These are phyloP conservation scores for Ornithoptera alexandrae DNA, from an alignment of 2,888 invertebrate genomes.

Conservation along the genomic window DNA sequence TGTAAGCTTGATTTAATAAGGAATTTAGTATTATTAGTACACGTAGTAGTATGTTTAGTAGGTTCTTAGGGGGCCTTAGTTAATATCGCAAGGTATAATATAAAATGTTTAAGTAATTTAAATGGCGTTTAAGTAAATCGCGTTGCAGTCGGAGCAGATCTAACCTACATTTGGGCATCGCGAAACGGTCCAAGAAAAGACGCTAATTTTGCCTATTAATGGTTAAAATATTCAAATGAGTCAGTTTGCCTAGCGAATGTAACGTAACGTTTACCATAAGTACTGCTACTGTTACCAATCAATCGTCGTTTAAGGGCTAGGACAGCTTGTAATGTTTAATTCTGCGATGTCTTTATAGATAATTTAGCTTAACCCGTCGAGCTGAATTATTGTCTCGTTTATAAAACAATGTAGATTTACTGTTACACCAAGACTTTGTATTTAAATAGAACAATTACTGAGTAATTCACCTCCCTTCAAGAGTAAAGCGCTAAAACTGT, in stretches of 20 bases:
- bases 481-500: too few species aligned
- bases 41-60: too few species aligned
- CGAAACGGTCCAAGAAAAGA: constrained; percentile 27
- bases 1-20: too few species aligned
- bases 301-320: constrained; percentile 22
- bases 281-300: constrained; percentile 22
- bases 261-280: constrained; percentile 27
- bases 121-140: constrained; percentile 16
- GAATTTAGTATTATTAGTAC: too few species aligned
- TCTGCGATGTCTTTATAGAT: constrained; percentile 23
- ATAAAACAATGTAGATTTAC: too few species aligned
- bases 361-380: neutral
- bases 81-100: neutral
- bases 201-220: constrained; percentile 32
- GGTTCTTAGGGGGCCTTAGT: neutral
- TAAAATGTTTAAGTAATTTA: constrained; percentile 11
- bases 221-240: constrained; percentile 41
- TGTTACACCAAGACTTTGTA: too few species aligned
- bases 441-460: too few species aligned
- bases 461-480: too few species aligned
- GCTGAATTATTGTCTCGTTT: neutral
- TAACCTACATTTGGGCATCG: constrained; percentile 28
- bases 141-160: constrained; percentile 20
- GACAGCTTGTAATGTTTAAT: constrained; percentile 19
- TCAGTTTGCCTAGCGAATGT: constrained; percentile 35